Base-by-base conservation (phyloP, 2,113 vertebrate species). In the Poeciliopsis turrubarensis region DNA sequence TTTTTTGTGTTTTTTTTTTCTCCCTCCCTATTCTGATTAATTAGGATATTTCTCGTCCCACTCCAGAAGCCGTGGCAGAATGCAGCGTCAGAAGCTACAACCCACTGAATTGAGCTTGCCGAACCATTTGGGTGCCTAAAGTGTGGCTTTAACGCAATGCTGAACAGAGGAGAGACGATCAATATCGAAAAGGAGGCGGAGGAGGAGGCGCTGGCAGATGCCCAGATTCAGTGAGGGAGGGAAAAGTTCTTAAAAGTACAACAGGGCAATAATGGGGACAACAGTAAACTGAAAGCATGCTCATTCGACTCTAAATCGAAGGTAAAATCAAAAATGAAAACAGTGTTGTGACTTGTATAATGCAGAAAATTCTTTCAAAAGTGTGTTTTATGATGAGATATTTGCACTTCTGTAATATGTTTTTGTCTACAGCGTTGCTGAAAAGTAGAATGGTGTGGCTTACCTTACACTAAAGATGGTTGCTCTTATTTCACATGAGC, bases 41-140 rank as follows among this genome's bases (percentile, higher is more conserved):
- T 82, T 87, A 72, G 82, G 77, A 90, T 85, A 84, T 86, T 85
- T 80, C 86, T 89, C 76, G 77, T 82, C 78, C 65, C 44, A 47
- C 76, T 84, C 84, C 79, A 0, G 61, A 89, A 72, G 73, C 80
- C 11, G 19, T 69, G 68, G 71, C 72, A 82, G 82, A 90, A 78
- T 86, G 84, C 87, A 80, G 82, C 67, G 64, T 89, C 87, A 90
- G 86, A 76, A 84, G 78, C 62, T 72, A 74, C 78, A 82, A 65
- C 73, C 77, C 79, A 79, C 63, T 73, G 80, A 73, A 79, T 41
- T 41, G 68, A 85, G 87, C 78, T 77, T 76, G 86, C 78, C 63
- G 67, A 78, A 82, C 62, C 78, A 25, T 84, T 89, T 85, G 89
- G 69, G 54, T 71, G 73, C 65, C 67, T 82, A 80, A 78, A 87